A percentile compares a stretch with the other conserved stretches of the same genome.
Conservation (phyloP, 2,113 vertebrate genomes). For the Triplophysa rosa region DNA sequence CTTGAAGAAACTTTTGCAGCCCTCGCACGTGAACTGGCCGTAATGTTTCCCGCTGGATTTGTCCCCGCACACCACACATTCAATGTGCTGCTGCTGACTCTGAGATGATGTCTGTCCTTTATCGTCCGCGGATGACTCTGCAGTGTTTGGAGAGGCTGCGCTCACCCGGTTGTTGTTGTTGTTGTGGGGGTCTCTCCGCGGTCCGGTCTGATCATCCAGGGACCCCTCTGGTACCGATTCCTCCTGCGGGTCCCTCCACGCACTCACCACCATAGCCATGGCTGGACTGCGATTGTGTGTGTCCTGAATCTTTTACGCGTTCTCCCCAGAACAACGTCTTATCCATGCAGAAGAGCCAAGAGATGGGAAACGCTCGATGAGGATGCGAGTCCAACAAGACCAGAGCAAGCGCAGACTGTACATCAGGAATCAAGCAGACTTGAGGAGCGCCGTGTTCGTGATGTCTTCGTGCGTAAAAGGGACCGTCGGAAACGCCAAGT, state of each 20-base stretch:
- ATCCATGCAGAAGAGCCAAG: constrained; percentile 36
- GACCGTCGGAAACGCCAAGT: neutral
- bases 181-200: constrained; percentile 68
- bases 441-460: constrained; percentile 3
- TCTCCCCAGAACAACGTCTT: neutral
- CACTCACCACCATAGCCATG: constrained; percentile 91
- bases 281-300: constrained; percentile 75
- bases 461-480: constrained; percentile 25
- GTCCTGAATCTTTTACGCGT: neutral
- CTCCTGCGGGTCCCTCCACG: constrained; percentile 88
- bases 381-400: neutral
- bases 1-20: constrained; percentile 97
- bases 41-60: constrained; percentile 97
- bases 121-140: constrained; percentile 78
- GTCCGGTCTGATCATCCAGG: constrained; percentile 73
- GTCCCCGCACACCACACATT: constrained; percentile 94
- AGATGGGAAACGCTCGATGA: neutral
- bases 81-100: constrained; percentile 85
- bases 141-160: constrained; percentile 80
- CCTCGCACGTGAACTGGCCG: constrained; percentile 96
- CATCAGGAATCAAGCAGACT: neutral
- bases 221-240: constrained; percentile 82
- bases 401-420: neutral
- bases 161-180: constrained; percentile 73
- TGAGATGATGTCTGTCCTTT: constrained; percentile 76